A percentile compares a stretch with the other conserved stretches of the same genome.
phyloP scores from a whole-genome alignment of 2,888 invertebrate species.

The Nephrotoma flavescens region DNA sequence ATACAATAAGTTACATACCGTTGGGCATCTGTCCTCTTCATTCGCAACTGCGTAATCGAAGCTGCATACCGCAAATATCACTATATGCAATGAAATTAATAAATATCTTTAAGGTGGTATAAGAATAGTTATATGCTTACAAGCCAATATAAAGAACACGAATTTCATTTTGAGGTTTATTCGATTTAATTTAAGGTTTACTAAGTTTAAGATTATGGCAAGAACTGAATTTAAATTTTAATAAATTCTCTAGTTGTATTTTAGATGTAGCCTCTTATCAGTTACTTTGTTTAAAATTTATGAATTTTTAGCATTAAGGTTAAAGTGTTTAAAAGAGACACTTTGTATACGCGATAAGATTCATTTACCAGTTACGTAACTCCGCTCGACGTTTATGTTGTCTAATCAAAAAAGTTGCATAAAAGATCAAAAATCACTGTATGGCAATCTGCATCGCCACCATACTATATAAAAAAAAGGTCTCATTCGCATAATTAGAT shows the following conservation, averaged over 20 bases:
- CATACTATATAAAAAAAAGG: too few relatives aligned
- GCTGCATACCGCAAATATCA: background rate
- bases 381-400: too few relatives aligned
- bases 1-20: background rate
- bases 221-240: background rate
- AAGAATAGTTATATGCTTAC: background rate
- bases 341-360: too few relatives aligned
- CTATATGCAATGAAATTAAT: background rate
- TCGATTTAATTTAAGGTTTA: background rate
- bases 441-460: too few relatives aligned
- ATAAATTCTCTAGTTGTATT: background rate
- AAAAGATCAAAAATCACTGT: too few relatives aligned
- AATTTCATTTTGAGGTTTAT: background rate
- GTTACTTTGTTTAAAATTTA: too few relatives aligned
- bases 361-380: too few relatives aligned
- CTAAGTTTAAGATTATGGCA: background rate
- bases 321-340: too few relatives aligned
- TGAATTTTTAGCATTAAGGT: too few relatives aligned
- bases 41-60: background rate
- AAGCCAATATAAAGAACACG: background rate
- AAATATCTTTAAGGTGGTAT: background rate
- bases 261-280: too few relatives aligned
- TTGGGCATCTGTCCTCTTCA: background rate
- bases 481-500: too few relatives aligned
- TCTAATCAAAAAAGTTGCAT: too few relatives aligned